Evolutionary conservation across 2,797 vertebrate genomes (phyloP), one percentile per base, ranked within the genome.

Genomic region (Thripadectes ignobilis): DNA sequence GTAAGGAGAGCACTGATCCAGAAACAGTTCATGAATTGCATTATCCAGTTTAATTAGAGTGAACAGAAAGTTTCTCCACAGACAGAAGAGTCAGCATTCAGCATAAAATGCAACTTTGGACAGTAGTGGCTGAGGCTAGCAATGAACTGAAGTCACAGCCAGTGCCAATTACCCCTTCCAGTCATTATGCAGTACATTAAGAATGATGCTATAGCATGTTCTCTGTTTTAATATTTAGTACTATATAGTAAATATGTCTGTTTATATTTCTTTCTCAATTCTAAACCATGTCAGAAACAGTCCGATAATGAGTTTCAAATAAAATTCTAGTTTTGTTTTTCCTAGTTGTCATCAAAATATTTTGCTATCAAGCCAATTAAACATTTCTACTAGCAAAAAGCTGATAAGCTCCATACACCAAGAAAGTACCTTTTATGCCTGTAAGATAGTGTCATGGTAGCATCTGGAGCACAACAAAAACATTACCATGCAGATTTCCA

Each of bases 1-100:
- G 88, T 91, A 76, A 95, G 89, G 93, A 96, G 59, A 97, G 95
- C 96, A 78, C 82, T 96, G 96, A 92, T 97, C 95, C 96, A 97
- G 97, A 98, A 97, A 97, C 85, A 92, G 90, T 88, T 93, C 94
- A 92, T 93, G 93, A 97, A 97, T 97, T 96, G 81, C 92, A 97
- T 97, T 98, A 97, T 89, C 92, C 96, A 93, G 93, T 98, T 97
- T 97, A 98, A 98, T 98, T 98, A 98, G 93, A 95, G 69, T 73
- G 94, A 97, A 96, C 81, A 95, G 88, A 94, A 96, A 96, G 84
- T 96, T 97, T 90, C 75, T 93, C 30, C 75, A 43, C 90, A 97
- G 91, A 93, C 91, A 88, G 62, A 96, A 85, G 71, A 95, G 65
- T 92, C 92, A 95, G 83, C 74, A 88, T 94, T 96, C 80, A 95